phyloP scores from a whole-genome alignment of 2,113 vertebrate species.

The Vireo altiloquus region DNA sequence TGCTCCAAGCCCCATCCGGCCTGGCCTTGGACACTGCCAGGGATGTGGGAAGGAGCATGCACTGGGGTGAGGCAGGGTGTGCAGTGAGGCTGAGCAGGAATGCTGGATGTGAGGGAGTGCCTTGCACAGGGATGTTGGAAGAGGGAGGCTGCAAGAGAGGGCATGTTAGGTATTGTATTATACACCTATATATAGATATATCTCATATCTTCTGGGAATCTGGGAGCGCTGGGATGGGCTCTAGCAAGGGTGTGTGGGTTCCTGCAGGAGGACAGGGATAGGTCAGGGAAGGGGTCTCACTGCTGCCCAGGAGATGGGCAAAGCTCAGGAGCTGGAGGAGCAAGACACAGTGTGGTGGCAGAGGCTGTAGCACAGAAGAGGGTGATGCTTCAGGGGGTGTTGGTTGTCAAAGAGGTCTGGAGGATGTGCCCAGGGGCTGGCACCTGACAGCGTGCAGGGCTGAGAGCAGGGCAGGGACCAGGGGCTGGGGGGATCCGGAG shows the following conservation, averaged over 20 bases:
- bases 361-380: neutral
- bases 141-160: neutral
- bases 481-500: accelerated
- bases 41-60: neutral
- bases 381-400: accelerated
- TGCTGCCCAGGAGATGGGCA: neutral
- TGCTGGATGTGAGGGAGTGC: neutral
- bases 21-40: neutral
- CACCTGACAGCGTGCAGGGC: accelerated
- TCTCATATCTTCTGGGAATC: neutral
- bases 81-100: neutral
- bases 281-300: neutral
- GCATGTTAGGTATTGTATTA: neutral
- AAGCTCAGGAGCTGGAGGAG: neutral
- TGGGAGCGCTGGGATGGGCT: neutral
- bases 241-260: neutral
- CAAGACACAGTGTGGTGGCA: neutral
- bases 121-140: neutral
- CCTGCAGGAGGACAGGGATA: neutral
- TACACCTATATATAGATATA: neutral
- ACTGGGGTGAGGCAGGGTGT: neutral
- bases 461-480: neutral
- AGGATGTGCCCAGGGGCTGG: accelerated
- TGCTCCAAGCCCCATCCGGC: neutral
- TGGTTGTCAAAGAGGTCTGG: neutral